Evolutionary conservation across 2,113 vertebrate genomes (phyloP).

Genomic region (Glaucidium brasilianum): DNA sequence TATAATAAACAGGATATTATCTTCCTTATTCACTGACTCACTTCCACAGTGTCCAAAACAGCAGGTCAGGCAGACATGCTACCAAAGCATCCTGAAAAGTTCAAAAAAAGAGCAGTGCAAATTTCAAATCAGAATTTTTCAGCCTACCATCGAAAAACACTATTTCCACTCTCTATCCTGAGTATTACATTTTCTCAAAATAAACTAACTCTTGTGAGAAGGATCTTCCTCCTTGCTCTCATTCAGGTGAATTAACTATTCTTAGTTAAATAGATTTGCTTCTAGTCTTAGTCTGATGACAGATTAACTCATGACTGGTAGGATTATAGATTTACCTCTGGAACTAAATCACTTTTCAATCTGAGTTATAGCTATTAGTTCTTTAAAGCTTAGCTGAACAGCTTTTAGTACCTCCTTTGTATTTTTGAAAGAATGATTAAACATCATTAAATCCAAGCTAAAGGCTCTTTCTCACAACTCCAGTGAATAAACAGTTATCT

Average conservation of each 20-base stretch:
- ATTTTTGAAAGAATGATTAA: conserved; percentile 52
- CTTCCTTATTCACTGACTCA: neutral
- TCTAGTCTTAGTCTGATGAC: conserved; percentile 39
- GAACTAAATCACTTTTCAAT: conserved; percentile 42
- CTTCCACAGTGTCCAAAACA: neutral
- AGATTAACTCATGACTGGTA: conserved; percentile 46
- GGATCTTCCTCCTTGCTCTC: neutral
- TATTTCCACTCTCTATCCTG: neutral
- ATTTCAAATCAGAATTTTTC: neutral
- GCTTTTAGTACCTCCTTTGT: conserved; percentile 58
- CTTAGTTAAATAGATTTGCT: conserved; percentile 52
- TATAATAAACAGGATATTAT: neutral
- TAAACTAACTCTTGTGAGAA: neutral
- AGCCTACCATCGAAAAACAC: neutral
- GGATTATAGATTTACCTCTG: conserved; percentile 54
- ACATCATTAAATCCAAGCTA: conserved; percentile 34
- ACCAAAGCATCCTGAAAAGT: neutral
- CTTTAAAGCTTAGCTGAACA: conserved; percentile 34
- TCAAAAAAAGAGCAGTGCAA: neutral
- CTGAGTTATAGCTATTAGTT: conserved; percentile 41
- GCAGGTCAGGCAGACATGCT: neutral
- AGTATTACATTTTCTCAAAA: neutral
- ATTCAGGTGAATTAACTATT: conserved; percentile 55
- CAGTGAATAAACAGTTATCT: neutral
- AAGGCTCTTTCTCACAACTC: conserved; percentile 13